These are phyloP conservation scores for Melanogrammus aeglefinus DNA, from an alignment of 2,797 vertebrate genomes.

Conservation along the genomic window DNA sequence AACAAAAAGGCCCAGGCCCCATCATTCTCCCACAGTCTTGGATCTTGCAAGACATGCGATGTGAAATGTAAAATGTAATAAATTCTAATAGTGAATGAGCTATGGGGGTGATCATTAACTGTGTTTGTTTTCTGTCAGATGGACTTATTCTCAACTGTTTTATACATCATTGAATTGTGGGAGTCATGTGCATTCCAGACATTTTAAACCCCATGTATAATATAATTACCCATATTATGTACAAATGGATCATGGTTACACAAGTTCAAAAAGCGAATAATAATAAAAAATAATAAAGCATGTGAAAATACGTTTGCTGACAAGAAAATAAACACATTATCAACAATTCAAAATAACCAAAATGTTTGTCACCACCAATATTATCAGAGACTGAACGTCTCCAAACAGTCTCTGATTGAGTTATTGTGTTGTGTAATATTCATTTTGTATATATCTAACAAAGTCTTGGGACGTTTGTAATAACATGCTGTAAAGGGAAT, in stretches of 20 bases:
- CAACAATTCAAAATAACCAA: too few relatives aligned
- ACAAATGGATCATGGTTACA: background rate
- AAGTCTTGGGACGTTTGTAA: too few relatives aligned
- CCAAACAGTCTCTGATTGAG: background rate
- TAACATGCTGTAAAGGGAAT: too few relatives aligned
- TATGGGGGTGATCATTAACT: background rate
- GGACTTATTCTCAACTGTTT: background rate
- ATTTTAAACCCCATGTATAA: background rate
- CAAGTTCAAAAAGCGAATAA: too few relatives aligned
- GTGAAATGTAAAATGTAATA: background rate
- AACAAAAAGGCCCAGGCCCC: too few relatives aligned
- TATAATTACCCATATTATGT: background rate
- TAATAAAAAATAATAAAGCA: too few relatives aligned
- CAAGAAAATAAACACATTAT: too few relatives aligned
- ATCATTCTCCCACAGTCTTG: too few relatives aligned
- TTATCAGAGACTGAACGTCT: too few relatives aligned
- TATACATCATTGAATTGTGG: background rate
- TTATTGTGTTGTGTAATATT: too few relatives aligned
- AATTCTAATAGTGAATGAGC: background rate
- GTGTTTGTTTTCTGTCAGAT: background rate
- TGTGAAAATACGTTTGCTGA: too few relatives aligned
- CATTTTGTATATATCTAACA: too few relatives aligned
- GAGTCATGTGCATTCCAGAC: background rate
- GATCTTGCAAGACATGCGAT: background rate
- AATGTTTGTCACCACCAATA: background rate